Evolutionary conservation across 2,113 vertebrate genomes (phyloP), one percentile per base, ranked within the genome.

Genomic region (Apus apus): DNA sequence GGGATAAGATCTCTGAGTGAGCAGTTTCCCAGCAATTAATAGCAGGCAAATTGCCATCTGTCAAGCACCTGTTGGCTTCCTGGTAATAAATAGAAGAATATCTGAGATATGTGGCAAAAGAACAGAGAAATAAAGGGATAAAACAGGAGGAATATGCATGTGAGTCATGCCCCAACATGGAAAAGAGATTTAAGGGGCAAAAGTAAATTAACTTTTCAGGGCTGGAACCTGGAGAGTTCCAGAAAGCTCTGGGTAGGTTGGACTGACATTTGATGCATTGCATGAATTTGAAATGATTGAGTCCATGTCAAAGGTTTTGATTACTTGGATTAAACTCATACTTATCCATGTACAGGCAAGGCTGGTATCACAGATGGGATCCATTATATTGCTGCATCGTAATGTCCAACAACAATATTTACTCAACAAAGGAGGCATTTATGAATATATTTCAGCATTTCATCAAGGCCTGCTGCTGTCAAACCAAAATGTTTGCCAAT

Each of bases 1-100:
- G 43, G 45, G 93, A 95, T 90, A 95, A 95, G 88, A 96, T 96
- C 95, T 96, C 93, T 65, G 88, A 92, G 90, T 43, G 88, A 93
- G 93, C 92, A 94, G 83, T 94, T 96, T 96, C 93, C 65, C 93
- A 93, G 88, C 65, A 93, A 94, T 96, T 96, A 97, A 97, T 97
- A 97, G 50, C 61, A 54, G 95, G 93, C 88, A 95, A 96, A 94
- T 95, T 93, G 94, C 93, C 95, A 90, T 92, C 61, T 96, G 73
- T 90, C 61, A 92, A 84, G 83, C 85, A 94, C 90, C 87, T 96
- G 85, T 29, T 94, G 32, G 57, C 77, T 96, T 95, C 88, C 92
- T 90, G 70, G 76, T 95, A 87, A 85, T 93, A 92, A 94, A 90
- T 78, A 29, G 50, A 25, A 17, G 80, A 76, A 84, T 89, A 92